Base-by-base conservation (phyloP, 2,888 invertebrate species). In the Patella depressa region DNA sequence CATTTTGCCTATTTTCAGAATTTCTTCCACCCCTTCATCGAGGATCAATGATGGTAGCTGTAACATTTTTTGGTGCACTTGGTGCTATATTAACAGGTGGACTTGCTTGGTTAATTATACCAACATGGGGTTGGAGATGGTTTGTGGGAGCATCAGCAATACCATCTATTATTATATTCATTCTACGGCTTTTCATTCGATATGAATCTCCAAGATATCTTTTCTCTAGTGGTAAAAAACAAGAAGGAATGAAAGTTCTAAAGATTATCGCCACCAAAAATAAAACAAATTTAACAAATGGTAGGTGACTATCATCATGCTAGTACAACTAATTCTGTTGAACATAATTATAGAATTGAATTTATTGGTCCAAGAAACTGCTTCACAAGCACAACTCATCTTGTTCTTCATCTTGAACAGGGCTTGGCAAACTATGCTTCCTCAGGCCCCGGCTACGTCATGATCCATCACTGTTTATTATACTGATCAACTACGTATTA, bases 1-100 rank as follows among this genome's bases (percentile, higher is more conserved):
- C 9, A 45, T 0, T 45, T 45, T 45, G 45, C 7, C 9, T 45
- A 9, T 45, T 82, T 83, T 76, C 83, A 89, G 89, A 89, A 79
- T 87, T 85, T 74, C 78, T 89, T 34, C 89, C 89, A 14, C 81
- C 78, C 45, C 82, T 83, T 73, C 86, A 85, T 19, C 82, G 89
- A 55, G 88, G 88, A 0, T 75, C 84, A 14, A 82, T 84, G 9
- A 85, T 89, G 85, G 87, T 89, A 11, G 83, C 85, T 1, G 85
- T 89, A 17, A 89, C 89, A 11, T 79, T 89, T n/a, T 87, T 86
- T 84, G 89, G 89, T n/a, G 87, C 88, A 0, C 75, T 87, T 5
- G 89, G 89, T 3, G 88, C 88, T 3, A 84, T 88, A 24, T 82
- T 83, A 55, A 83, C 87, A 14, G 85, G 86, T 3, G 84, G 84